Conservation (phyloP, 2,797 vertebrate species). For the Microchirus variegatus region DNA sequence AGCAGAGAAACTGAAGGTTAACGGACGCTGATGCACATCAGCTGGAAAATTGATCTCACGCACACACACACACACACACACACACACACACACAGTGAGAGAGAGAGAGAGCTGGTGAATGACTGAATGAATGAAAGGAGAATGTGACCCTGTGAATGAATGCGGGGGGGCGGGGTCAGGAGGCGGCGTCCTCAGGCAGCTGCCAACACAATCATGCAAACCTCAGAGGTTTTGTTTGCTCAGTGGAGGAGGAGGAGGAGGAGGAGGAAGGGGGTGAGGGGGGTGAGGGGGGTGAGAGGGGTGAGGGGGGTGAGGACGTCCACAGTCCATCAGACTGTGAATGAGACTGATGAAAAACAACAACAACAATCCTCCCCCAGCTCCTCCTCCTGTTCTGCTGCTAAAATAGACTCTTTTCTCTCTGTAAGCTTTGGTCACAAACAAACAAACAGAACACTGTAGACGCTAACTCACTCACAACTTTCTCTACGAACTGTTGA, state of each 20-base stretch:
- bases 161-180: slow-evolving; percentile 29
- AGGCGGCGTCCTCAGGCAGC: slow-evolving; percentile 57
- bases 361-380: slow-evolving; percentile 1
- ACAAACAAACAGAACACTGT: too few relatives aligned
- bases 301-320: not conserved
- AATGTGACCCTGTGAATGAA: slow-evolving; percentile 49
- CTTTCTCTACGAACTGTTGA: too few relatives aligned
- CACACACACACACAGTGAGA: slow-evolving; percentile 3
- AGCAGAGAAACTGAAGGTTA: slow-evolving; percentile 38
- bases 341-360: slow-evolving; percentile 3
- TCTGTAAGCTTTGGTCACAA: not conserved
- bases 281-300: slow-evolving; percentile 15
- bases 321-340: slow-evolving; percentile 48
- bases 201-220: slow-evolving; percentile 78
- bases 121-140: slow-evolving; percentile 50
- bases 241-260: not conserved
- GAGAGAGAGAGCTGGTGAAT: slow-evolving; percentile 22
- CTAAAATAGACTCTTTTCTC: not conserved
- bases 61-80: not conserved
- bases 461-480: too few relatives aligned
- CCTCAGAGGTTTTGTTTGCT: slow-evolving; percentile 35
- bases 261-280: slow-evolving; percentile 5
- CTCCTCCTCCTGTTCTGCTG: slow-evolving; percentile 1
- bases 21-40: slow-evolving; percentile 10
- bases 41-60: not conserved